Evolutionary conservation across 2,113 vertebrate species (phyloP).

Genomic region (Haemorhous mexicanus): DNA sequence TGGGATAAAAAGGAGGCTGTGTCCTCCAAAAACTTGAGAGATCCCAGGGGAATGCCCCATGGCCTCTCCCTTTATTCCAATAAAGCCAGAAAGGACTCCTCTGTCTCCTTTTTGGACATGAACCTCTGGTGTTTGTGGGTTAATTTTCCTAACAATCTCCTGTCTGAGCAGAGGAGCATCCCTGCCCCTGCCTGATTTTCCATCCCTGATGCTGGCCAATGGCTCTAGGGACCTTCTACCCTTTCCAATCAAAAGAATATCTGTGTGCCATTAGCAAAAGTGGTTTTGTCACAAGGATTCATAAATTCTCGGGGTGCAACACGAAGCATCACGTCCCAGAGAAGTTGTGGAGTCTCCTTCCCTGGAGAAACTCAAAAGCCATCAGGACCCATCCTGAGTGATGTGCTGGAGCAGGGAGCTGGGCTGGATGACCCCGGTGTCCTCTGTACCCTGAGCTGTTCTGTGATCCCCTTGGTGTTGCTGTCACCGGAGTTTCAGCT

Average conservation of each 20-base stretch:
- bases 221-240: neutral
- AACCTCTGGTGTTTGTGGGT: too few relatives aligned
- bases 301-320: accelerated
- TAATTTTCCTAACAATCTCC: neutral
- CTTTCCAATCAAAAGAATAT: neutral
- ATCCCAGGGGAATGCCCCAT: too few relatives aligned
- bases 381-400: neutral
- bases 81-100: too few relatives aligned
- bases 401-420: neutral
- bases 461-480: accelerated
- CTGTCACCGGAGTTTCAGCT: neutral
- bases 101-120: too few relatives aligned
- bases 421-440: neutral
- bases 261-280: neutral
- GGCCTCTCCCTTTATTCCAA: too few relatives aligned
- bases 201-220: neutral
- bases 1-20: too few relatives aligned
- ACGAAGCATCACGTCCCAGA: neutral
- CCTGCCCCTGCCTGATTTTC: neutral
- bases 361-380: neutral
- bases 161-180: neutral
- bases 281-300: neutral
- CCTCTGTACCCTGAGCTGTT: neutral
- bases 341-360: neutral
- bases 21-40: too few relatives aligned